Percentiles rank a stretch among this genome's conserved stretches.
Conservation (phyloP, 2,888 invertebrate genomes). For the Archips xylosteana region DNA sequence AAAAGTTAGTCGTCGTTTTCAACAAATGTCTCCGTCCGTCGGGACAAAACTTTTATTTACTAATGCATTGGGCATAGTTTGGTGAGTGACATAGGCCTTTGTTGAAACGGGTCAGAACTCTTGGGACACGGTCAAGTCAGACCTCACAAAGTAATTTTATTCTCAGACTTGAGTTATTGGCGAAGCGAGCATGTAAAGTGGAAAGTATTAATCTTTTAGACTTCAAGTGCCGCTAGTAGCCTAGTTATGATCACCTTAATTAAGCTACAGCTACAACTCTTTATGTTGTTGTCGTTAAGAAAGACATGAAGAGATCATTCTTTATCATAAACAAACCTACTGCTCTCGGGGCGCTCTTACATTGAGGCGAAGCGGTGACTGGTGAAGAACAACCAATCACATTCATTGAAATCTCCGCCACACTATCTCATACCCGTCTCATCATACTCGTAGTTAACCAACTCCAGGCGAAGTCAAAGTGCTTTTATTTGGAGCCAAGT, state of each 20-base stretch:
- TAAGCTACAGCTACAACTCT: too few species aligned
- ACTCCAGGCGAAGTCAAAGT: not conserved
- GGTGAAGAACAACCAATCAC: too few species aligned
- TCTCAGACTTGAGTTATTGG: not conserved
- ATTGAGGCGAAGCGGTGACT: too few species aligned
- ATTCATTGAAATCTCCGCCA: too few species aligned
- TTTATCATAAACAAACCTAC: too few species aligned
- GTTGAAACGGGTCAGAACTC: constrained; percentile 34
- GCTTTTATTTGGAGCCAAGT: not conserved
- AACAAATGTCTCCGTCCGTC: constrained; percentile 16
- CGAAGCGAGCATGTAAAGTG: not conserved
- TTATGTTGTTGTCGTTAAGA: too few species aligned
- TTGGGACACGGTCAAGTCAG: constrained; percentile 21
- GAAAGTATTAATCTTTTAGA: not conserved
- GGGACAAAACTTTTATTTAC: constrained; percentile 31
- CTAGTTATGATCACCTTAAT: not conserved
- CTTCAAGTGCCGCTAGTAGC: not conserved
- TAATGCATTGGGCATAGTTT: constrained; percentile 34
- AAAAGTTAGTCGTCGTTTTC: constrained; percentile 13
- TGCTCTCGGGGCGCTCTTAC: too few species aligned
- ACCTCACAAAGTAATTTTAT: not conserved
- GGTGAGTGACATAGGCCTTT: constrained; percentile 29
- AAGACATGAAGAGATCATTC: too few species aligned
- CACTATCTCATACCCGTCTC: too few species aligned
- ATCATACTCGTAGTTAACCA: not conserved